phyloP scores from a whole-genome alignment of 2,113 vertebrate genomes.

The Nettapus auritus region DNA sequence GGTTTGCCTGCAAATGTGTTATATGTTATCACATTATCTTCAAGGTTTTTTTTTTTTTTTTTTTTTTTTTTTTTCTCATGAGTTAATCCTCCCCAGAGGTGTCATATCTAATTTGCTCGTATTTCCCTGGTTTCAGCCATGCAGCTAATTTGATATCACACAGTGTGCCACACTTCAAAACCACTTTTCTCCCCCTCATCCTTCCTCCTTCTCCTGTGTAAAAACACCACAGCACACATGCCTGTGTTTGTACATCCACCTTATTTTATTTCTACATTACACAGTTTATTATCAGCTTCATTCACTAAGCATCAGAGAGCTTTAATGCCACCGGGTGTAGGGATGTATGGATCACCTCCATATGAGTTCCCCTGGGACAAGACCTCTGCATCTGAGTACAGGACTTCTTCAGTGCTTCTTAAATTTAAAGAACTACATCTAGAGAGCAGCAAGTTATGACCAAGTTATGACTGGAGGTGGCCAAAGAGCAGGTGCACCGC shows the following conservation, averaged over 20 bases:
- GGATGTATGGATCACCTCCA: background rate
- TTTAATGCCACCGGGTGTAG: background rate
- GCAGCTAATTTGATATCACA: background rate
- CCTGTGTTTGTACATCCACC: background rate
- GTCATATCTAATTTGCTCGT: background rate
- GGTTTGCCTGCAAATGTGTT: background rate
- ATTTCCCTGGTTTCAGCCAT: background rate
- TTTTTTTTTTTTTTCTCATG: background rate
- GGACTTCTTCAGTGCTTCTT: background rate
- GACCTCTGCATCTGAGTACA: background rate
- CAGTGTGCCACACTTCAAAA: background rate
- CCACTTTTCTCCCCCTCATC: background rate
- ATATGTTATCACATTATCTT: background rate
- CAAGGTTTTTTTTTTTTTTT: background rate
- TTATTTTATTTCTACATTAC: background rate
- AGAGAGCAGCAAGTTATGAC: background rate
- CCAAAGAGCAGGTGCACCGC: background rate
- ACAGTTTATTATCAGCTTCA: background rate
- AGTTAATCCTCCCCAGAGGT: background rate
- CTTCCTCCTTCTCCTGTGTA: background rate
- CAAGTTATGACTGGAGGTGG: background rate
- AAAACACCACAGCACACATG: background rate
- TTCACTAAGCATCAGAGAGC: background rate
- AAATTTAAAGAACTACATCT: background rate
- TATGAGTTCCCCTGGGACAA: background rate